These are phyloP conservation scores for Mythimna ferrago DNA, from an alignment of 2,888 invertebrate genomes.

Conservation along the genomic window DNA sequence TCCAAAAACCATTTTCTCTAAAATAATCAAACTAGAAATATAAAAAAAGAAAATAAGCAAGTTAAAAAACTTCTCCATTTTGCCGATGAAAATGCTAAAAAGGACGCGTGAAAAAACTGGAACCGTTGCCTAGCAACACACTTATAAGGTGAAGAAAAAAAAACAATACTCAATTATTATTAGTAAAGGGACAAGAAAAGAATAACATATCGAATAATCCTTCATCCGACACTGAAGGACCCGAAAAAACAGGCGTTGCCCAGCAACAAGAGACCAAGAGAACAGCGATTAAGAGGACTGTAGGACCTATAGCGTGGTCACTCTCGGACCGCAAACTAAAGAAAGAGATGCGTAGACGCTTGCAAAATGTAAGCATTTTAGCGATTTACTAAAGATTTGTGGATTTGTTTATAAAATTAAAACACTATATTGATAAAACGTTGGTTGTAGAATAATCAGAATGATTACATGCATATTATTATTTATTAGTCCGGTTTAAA, in stretches of 20 bases:
- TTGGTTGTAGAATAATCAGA: too few relatives aligned
- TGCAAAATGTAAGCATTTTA: too few relatives aligned
- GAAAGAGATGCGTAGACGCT: too few relatives aligned
- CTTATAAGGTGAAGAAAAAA: background rate
- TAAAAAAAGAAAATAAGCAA: background rate
- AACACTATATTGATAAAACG: too few relatives aligned
- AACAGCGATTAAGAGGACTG: too few relatives aligned
- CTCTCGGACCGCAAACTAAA: too few relatives aligned
- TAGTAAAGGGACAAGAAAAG: background rate
- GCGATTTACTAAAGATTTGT: too few relatives aligned
- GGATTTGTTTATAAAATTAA: too few relatives aligned
- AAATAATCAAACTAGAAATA: background rate
- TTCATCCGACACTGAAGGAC: background rate
- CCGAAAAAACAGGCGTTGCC: background rate
- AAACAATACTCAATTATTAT: background rate
- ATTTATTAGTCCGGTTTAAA: too few relatives aligned
- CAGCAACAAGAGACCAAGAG: background rate
- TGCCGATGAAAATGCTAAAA: constrained; percentile 10
- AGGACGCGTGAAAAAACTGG: background rate
- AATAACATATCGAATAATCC: background rate
- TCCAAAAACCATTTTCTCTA: background rate
- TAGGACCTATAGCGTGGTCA: too few relatives aligned
- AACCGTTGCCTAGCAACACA: constrained; percentile 29
- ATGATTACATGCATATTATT: too few relatives aligned
- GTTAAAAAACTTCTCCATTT: background rate